Conservation (phyloP, 2,888 invertebrate genomes). For the Hydrotaea diabolus region DNA sequence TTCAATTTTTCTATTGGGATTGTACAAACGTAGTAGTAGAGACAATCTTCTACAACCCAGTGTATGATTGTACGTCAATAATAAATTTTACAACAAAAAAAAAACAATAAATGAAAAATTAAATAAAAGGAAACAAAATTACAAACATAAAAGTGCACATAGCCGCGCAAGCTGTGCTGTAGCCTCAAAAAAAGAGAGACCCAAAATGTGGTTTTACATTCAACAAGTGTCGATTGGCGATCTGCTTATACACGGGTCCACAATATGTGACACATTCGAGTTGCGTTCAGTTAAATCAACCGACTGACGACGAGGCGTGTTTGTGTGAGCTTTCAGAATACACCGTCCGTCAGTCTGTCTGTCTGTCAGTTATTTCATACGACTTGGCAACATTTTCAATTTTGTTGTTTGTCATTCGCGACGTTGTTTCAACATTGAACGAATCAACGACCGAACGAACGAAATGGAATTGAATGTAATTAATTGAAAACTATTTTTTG, state of each 20-base stretch:
- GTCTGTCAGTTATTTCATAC: background rate
- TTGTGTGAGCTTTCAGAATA: no score
- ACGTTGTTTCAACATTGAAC: slow-evolving; percentile 47
- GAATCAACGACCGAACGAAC: slow-evolving; percentile 10
- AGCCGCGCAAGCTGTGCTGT: background rate
- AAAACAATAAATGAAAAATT: background rate
- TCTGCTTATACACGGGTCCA: slow-evolving; percentile 25
- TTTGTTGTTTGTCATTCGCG: background rate
- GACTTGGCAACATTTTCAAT: background rate
- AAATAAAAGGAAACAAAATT: background rate
- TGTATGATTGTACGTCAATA: no score
- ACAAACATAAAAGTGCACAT: background rate
- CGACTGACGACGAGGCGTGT: background rate
- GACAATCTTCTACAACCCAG: no score
- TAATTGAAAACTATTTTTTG: slow-evolving; percentile 1
- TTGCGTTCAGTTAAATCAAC: background rate
- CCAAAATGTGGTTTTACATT: slow-evolving; percentile 13
- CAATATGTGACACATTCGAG: slow-evolving; percentile 32
- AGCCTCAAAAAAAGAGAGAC: slow-evolving; percentile 4
- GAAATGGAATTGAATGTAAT: slow-evolving; percentile 25
- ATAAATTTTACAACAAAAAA: no score
- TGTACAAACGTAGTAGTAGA: no score
- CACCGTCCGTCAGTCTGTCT: no score
- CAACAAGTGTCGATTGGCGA: slow-evolving; percentile 39
- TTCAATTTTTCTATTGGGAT: no score